Percentiles rank a stretch among this genome's conserved stretches.
Evolutionary conservation across 30 jellyfish, hydroid and myxozoan genomes (phyloP).

Genomic region (Sanderia malayensis): DNA sequence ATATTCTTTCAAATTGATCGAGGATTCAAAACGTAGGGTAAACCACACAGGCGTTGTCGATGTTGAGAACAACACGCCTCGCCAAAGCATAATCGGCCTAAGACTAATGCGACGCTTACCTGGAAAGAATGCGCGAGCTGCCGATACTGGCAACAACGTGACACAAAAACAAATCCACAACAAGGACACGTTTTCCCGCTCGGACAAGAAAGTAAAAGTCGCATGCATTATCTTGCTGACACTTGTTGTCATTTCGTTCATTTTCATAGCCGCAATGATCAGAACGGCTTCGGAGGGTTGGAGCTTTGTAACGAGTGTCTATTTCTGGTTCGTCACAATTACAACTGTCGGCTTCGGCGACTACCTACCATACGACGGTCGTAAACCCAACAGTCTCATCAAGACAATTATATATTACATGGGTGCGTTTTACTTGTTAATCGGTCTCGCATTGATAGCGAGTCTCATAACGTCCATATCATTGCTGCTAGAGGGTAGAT

Average conservation of each 20-base stretch:
- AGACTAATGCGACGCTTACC: slow-evolving; percentile 1
- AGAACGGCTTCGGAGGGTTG: slow-evolving; percentile 54
- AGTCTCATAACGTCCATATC: slow-evolving; percentile 52
- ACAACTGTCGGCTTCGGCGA: slow-evolving; percentile 68
- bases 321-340: slow-evolving; percentile 60
- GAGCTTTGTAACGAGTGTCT: slow-evolving; percentile 44
- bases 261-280: slow-evolving; percentile 23
- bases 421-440: slow-evolving; percentile 55
- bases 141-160: too few relatives aligned
- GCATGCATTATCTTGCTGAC: slow-evolving; percentile 31
- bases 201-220: slow-evolving; percentile 19
- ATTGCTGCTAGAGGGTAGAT: slow-evolving; percentile 42
- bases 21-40: too few relatives aligned
- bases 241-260: slow-evolving; percentile 13
- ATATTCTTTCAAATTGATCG: slow-evolving; percentile 5
- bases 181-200: too few relatives aligned
- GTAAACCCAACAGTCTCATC: slow-evolving; percentile 25
- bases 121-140: too few relatives aligned
- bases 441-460: slow-evolving; percentile 66
- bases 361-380: slow-evolving; percentile 59
- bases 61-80: too few relatives aligned
- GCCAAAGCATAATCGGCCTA: too few relatives aligned
- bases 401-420: slow-evolving; percentile 33
- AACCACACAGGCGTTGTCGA: too few relatives aligned
- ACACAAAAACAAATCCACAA: too few relatives aligned